phyloP scores from a whole-genome alignment of 2,797 vertebrate genomes.

The Amphiprion clarkii region DNA sequence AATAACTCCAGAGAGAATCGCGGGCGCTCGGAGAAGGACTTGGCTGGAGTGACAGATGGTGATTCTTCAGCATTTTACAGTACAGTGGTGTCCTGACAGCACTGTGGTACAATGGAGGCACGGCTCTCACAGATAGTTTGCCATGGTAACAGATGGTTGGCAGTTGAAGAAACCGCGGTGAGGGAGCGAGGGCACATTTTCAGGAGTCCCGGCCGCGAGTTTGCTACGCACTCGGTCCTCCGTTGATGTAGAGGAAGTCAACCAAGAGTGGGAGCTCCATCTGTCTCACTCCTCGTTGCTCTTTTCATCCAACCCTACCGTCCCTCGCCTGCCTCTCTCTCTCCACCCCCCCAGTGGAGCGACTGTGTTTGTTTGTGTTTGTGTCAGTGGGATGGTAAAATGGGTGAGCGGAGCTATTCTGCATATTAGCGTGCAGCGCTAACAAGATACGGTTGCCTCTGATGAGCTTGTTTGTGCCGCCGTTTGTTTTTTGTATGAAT shows the following conservation, averaged over 20 bases:
- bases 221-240: constrained; percentile 53
- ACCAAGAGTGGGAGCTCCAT: constrained; percentile 73
- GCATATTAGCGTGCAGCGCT: constrained; percentile 69
- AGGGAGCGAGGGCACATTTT: constrained; percentile 49
- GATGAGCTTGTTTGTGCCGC: constrained; percentile 79
- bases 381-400: constrained; percentile 71
- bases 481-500: constrained; percentile 67
- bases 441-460: constrained; percentile 76
- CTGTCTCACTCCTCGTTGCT: constrained; percentile 70
- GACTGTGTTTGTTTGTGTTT: constrained; percentile 71
- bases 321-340: background rate
- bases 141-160: constrained; percentile 74
- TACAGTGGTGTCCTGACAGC: constrained; percentile 64
- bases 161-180: constrained; percentile 45
- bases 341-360: constrained; percentile 31
- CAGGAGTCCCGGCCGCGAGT: constrained; percentile 52
- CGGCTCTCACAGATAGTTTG: constrained; percentile 58
- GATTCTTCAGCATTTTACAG: constrained; percentile 59
- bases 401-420: constrained; percentile 69
- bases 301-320: constrained; percentile 57
- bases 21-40: constrained; percentile 7
- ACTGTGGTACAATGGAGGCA: constrained; percentile 52
- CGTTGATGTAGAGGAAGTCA: constrained; percentile 65
- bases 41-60: constrained; percentile 62
- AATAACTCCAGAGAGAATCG: background rate